phyloP scores from a whole-genome alignment of 2,797 vertebrate genomes.

The Onychomys leucogaster region DNA sequence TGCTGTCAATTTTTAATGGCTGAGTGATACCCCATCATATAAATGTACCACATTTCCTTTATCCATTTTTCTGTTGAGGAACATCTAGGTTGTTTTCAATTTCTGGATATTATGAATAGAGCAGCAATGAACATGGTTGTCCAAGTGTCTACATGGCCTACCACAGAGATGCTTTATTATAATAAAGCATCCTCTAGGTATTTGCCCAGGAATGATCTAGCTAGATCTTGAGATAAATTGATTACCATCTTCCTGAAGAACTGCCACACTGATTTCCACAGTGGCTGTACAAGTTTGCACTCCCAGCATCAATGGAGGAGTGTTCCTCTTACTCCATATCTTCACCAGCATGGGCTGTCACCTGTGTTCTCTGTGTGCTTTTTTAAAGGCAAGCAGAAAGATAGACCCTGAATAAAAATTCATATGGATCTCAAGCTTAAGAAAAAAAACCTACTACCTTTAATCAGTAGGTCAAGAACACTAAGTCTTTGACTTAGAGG shows the following conservation, averaged over 20 bases:
- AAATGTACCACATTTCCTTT: not conserved
- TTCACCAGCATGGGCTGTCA: not conserved
- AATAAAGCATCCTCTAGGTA: not conserved
- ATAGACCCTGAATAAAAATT: not conserved
- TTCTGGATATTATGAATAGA: not conserved
- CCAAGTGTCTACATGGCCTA: not conserved
- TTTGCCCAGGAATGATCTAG: not conserved
- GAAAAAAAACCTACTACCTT: not conserved
- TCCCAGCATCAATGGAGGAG: not conserved
- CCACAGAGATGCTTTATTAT: not conserved
- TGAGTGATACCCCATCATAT: not conserved
- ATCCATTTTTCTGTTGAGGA: not conserved
- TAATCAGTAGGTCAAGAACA: not conserved
- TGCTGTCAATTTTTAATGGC: not conserved
- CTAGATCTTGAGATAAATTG: not conserved
- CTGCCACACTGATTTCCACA: not conserved
- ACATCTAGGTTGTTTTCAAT: not conserved
- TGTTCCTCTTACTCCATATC: too few relatives aligned
- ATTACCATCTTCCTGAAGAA: not conserved
- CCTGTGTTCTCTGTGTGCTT: not conserved
- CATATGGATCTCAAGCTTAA: not conserved
- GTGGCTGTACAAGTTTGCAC: not conserved
- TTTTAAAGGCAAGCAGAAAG: not conserved
- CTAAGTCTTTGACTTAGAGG: conserved; percentile 19
- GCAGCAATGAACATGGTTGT: not conserved